Conservation (phyloP, 2,888 invertebrate genomes). For the Drosophila algonquin region DNA sequence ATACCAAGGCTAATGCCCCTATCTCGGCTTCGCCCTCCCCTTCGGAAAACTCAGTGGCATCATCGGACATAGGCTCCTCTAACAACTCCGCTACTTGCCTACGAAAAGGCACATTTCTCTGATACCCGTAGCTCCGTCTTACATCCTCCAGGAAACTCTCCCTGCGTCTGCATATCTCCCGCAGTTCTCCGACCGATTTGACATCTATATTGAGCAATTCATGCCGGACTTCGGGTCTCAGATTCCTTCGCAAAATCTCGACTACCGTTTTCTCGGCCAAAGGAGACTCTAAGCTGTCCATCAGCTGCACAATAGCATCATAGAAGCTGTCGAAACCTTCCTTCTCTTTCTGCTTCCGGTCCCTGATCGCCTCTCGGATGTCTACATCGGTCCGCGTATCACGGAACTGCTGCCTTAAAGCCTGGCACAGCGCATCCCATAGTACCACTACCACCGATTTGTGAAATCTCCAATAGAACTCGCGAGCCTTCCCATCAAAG, state of each 20-base stretch:
- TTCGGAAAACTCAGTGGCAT: neutral
- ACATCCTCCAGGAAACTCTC: conserved; percentile 12
- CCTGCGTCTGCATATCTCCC: conserved; percentile 7
- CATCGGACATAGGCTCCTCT: neutral
- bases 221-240: conserved; percentile 8
- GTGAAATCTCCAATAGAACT: conserved; percentile 1
- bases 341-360: too few species aligned
- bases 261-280: neutral
- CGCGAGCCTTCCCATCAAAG: neutral
- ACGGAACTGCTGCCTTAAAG: neutral
- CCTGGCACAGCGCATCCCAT: neutral
- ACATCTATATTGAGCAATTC: neutral
- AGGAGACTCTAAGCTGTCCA: neutral
- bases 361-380: too few species aligned
- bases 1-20: too few species aligned
- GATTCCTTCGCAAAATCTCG: conserved; percentile 2
- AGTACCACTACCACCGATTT: neutral
- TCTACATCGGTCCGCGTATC: neutral
- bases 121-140: neutral
- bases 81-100: neutral
- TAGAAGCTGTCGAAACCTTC: neutral
- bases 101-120: neutral
- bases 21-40: too few species aligned
- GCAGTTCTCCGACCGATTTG: neutral
- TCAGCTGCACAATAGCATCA: neutral